phyloP scores from a whole-genome alignment of 2,888 invertebrate species.

The Odontomyia ornata region DNA sequence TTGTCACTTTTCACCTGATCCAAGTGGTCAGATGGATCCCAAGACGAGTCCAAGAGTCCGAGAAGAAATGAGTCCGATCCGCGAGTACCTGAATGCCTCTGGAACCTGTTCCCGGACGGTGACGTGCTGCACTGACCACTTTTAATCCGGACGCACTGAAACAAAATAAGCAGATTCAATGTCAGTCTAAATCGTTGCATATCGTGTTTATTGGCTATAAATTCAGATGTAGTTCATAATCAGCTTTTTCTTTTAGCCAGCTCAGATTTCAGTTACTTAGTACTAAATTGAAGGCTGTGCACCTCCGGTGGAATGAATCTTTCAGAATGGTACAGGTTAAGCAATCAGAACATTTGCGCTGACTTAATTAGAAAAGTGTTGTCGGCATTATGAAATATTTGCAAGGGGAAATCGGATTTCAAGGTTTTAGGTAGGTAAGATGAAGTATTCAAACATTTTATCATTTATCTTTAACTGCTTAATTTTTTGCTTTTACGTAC shows the following conservation, averaged over 20 bases:
- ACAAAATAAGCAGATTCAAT: conserved; percentile 32
- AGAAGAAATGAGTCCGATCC: not conserved
- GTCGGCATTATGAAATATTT: no score
- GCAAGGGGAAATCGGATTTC: no score
- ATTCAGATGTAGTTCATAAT: conserved; percentile 19
- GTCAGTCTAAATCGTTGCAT: not conserved
- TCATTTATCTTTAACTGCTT: no score
- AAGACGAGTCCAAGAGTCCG: conserved; percentile 15
- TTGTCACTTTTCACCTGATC: conserved; percentile 47
- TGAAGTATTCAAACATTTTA: no score
- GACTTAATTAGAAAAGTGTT: no score
- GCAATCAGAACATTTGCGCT: no score
- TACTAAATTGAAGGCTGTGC: conserved; percentile 18
- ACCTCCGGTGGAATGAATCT: not conserved
- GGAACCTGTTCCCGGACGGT: conserved; percentile 5
- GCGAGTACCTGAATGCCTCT: not conserved
- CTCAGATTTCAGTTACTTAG: conserved; percentile 27
- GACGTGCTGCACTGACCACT: conserved; percentile 10
- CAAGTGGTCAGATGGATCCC: conserved; percentile 25
- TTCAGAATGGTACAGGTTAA: not conserved
- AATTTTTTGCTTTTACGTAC: no score
- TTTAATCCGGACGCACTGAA: conserved; percentile 27
- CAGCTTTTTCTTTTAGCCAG: not conserved
- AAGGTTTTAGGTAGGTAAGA: no score
- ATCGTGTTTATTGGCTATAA: not conserved